These are phyloP conservation scores for Corythornis cristatus DNA, from an alignment of 2,113 vertebrate genomes.

Conservation along the genomic window DNA sequence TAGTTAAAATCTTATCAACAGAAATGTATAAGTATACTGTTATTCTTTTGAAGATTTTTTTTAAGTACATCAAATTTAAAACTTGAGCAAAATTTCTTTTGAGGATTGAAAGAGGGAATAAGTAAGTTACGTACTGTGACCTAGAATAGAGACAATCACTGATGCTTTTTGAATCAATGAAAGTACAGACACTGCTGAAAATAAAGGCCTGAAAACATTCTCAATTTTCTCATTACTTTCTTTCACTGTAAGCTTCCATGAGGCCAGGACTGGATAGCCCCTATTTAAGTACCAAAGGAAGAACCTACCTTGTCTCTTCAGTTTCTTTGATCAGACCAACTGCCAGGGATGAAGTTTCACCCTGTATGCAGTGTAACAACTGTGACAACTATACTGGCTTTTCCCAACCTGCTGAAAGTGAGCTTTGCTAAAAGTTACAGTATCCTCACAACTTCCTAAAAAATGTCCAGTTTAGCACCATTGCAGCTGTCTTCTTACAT, in stretches of 20 bases:
- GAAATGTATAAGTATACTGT: neutral
- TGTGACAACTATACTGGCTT: neutral
- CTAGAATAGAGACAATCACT: neutral
- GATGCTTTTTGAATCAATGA: neutral
- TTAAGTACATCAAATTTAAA: neutral
- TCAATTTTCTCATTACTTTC: neutral
- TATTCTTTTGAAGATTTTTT: neutral
- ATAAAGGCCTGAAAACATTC: neutral
- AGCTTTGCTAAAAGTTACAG: neutral
- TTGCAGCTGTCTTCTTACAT: neutral
- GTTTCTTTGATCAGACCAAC: neutral
- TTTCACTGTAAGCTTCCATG: neutral
- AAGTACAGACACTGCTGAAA: neutral
- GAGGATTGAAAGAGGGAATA: neutral
- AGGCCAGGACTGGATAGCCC: neutral
- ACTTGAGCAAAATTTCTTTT: neutral
- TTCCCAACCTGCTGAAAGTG: neutral
- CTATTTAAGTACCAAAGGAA: neutral
- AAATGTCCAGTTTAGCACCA: neutral
- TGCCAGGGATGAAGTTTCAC: neutral
- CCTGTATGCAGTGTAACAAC: neutral
- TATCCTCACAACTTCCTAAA: neutral
- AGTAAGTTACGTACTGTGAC: neutral
- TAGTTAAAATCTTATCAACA: neutral
- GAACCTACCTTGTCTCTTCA: neutral